phyloP scores from a whole-genome alignment of 2,113 vertebrate species.

The Narcine bancroftii region DNA sequence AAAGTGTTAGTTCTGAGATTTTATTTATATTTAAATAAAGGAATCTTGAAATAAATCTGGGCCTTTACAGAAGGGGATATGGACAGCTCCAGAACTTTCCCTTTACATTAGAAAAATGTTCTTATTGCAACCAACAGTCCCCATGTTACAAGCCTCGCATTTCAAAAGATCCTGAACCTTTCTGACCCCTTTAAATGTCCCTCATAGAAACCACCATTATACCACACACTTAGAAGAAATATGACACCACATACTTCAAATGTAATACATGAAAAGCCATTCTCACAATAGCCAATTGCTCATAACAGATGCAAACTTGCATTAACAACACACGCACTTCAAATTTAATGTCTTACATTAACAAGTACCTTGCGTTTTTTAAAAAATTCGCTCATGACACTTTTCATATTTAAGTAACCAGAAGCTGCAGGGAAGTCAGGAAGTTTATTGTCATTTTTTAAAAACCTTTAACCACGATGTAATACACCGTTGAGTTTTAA shows the following conservation, averaged over 20 bases:
- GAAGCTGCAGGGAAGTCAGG: background rate
- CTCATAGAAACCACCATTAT: too few relatives aligned
- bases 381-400: background rate
- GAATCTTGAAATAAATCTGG: too few relatives aligned
- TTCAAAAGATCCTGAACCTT: background rate
- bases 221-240: background rate
- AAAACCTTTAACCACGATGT: background rate
- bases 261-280: background rate
- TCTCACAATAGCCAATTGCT: background rate
- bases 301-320: background rate
- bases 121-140: background rate
- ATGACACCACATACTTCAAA: background rate
- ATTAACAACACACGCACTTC: background rate
- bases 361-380: background rate
- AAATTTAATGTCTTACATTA: background rate
- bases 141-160: background rate
- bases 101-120: background rate
- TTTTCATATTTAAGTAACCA: background rate
- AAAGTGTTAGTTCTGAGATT: slow-evolving; percentile 20
- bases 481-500: background rate
- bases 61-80: slow-evolving; percentile 26
- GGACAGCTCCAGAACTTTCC: background rate
- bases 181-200: background rate
- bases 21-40: slow-evolving; percentile 25
- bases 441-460: too few relatives aligned